phyloP scores from a whole-genome alignment of 1,140 invertebrate species.

The Elymnias hypermnestra region DNA sequence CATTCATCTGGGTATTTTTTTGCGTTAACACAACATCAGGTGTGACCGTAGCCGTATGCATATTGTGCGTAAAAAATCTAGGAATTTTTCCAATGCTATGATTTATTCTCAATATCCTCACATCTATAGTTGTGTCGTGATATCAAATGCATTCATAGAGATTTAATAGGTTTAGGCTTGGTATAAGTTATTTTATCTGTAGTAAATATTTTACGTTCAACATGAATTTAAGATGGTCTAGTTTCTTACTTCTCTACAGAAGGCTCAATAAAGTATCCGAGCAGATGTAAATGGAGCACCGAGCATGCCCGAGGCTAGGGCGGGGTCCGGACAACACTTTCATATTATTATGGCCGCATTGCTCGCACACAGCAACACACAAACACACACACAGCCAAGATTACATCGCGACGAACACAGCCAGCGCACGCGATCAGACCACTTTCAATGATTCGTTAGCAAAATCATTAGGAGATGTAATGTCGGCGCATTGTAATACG shows the following conservation, averaged over 20 bases:
- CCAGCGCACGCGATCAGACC: constrained; percentile 63
- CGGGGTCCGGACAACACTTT: constrained; percentile 72
- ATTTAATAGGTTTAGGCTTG: no score
- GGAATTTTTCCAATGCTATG: no score
- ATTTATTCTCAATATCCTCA: no score
- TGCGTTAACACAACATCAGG: no score
- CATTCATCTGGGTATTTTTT: no score
- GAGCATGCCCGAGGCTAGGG: constrained; percentile 63
- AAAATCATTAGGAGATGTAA: constrained; percentile 75
- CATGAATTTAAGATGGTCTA: constrained; percentile 20
- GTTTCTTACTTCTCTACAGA: constrained; percentile 51
- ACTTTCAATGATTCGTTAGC: constrained; percentile 76
- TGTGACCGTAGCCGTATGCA: no score
- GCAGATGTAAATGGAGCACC: constrained; percentile 72
- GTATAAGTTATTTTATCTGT: constrained; percentile 1
- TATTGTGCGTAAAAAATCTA: no score
- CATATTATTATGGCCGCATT: constrained; percentile 72
- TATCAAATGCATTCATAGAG: no score
- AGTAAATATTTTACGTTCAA: constrained; percentile 4
- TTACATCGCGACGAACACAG: constrained; percentile 51
- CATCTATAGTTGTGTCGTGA: no score
- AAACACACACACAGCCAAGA: constrained; percentile 28
- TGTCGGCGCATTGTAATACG: constrained; percentile 71
- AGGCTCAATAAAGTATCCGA: constrained; percentile 69
- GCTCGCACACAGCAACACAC: constrained; percentile 55